Conservation (phyloP, 2,113 vertebrate species). For the Mirounga angustirostris region DNA sequence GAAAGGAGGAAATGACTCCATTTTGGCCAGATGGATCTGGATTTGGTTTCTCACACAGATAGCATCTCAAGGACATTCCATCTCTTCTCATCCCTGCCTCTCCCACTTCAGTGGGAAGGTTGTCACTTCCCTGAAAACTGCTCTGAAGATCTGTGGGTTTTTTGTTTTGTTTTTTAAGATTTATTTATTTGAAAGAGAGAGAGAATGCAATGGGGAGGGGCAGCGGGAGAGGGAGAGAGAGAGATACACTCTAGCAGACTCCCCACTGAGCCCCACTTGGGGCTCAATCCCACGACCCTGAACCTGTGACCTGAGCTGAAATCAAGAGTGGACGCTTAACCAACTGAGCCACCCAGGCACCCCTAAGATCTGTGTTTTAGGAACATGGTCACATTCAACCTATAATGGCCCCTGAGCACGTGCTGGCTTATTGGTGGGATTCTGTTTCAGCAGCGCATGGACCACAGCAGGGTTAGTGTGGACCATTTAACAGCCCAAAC, state of each 20-base stretch:
- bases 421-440: background rate
- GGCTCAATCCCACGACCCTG: background rate
- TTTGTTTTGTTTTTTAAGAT: background rate
- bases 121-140: too few relatives aligned
- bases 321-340: background rate
- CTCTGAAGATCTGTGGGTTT: background rate
- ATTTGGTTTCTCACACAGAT: background rate
- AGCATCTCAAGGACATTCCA: background rate
- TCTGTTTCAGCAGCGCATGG: too few relatives aligned
- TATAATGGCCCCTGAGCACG: rapidly evolving
- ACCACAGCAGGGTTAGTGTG: background rate
- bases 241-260: background rate
- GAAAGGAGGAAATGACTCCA: too few relatives aligned
- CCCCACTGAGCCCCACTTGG: background rate
- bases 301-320: background rate
- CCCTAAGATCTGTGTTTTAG: background rate
- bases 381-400: background rate
- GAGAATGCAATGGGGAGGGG: background rate
- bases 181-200: background rate
- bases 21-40: too few relatives aligned
- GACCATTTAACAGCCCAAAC: background rate
- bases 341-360: background rate
- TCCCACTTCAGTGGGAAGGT: rapidly evolving
- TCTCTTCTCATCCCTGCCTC: background rate
- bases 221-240: background rate